These are phyloP conservation scores for Gopherus flavomarginatus DNA, from an alignment of 2,113 vertebrate species.

Conservation along the genomic window DNA sequence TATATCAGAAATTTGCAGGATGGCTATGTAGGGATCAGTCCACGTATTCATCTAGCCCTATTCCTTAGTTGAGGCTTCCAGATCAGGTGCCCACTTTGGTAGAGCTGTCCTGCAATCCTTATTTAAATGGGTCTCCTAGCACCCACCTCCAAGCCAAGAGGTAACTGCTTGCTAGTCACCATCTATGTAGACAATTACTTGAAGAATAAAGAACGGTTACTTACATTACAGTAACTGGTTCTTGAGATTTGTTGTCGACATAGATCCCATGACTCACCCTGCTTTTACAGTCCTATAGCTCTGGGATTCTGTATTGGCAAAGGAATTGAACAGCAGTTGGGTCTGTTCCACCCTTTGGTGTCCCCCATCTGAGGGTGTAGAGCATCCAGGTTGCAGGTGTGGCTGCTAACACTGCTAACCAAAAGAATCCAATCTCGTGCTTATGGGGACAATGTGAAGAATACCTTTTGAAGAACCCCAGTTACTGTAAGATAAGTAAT, in stretches of 20 bases:
- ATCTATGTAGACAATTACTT: neutral
- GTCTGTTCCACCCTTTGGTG: neutral
- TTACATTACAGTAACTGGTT: neutral
- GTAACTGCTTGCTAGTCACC: neutral
- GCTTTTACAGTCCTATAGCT: neutral
- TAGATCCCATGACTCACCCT: neutral
- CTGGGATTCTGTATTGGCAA: neutral
- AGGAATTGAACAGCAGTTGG: neutral
- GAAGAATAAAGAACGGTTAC: neutral
- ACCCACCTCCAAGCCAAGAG: neutral
- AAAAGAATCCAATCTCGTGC: neutral
- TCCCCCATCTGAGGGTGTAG: neutral
- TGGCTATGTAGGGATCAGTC: too few species aligned
- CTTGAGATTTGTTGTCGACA: neutral
- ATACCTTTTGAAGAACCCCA: neutral
- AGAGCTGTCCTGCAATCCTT: neutral
- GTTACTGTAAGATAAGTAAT: neutral
- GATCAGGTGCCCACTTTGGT: neutral
- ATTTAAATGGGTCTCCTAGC: neutral
- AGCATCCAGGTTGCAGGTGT: rapidly evolving
- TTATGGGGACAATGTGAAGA: rapidly evolving
- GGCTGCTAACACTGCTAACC: neutral
- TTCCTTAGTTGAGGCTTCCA: neutral
- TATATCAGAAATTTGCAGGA: too few species aligned
- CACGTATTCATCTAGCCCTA: too few species aligned